Percentiles rank a stretch among this genome's conserved stretches.
Conservation (phyloP, 2,888 invertebrate species). For the Plagodis dolabraria region DNA sequence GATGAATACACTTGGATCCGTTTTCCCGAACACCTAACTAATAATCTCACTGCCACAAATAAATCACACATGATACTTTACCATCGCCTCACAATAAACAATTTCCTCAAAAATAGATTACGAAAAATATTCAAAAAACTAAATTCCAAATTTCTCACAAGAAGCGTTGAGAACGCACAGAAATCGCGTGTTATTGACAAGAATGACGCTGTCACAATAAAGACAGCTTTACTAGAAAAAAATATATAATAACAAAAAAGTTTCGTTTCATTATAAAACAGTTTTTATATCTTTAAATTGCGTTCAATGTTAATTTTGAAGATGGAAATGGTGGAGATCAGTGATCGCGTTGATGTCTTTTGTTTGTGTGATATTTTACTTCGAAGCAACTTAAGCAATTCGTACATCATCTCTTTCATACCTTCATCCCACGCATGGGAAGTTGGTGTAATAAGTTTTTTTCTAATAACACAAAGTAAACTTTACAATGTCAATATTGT, state of each 20-base stretch:
- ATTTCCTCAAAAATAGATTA: constrained; percentile 82
- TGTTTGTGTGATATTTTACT: constrained; percentile 18
- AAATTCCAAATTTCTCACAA: constrained; percentile 75
- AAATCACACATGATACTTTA: constrained; percentile 80
- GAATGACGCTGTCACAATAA: constrained; percentile 38
- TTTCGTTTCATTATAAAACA: constrained; percentile 1
- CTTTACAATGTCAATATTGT: no score
- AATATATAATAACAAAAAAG: constrained; percentile 28
- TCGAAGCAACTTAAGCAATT: background rate
- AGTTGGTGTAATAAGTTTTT: no score
- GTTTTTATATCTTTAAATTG: background rate
- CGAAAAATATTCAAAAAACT: constrained; percentile 80
- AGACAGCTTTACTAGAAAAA: constrained; percentile 36
- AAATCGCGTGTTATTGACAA: constrained; percentile 51
- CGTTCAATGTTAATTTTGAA: background rate
- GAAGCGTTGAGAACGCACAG: constrained; percentile 67
- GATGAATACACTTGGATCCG: constrained; percentile 64
- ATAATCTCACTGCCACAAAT: constrained; percentile 56
- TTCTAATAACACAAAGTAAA: no score
- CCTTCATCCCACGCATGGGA: no score
- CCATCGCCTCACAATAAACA: constrained; percentile 78
- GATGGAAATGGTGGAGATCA: no score
- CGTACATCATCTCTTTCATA: no score
- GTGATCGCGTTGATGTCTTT: constrained; percentile 34
- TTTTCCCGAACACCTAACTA: constrained; percentile 61